Conservation (phyloP, 2,888 invertebrate genomes). For the Bhutanitis thaidina region DNA sequence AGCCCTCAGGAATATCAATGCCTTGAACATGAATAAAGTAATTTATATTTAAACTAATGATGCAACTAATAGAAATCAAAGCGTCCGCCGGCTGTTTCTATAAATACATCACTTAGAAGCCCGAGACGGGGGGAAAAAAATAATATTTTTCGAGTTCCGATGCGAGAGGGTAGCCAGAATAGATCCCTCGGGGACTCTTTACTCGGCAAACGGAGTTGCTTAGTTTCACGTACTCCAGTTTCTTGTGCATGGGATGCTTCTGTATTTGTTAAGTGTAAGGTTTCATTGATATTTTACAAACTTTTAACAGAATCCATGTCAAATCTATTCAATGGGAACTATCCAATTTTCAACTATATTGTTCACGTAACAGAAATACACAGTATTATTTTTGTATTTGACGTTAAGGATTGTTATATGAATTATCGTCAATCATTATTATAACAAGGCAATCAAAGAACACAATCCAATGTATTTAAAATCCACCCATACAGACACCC, state of each 20-base stretch:
- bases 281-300: slow-evolving; percentile 12
- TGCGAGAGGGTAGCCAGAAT: slow-evolving; percentile 59
- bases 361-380: too few relatives aligned
- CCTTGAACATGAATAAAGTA: background rate
- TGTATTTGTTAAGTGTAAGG: slow-evolving; percentile 16
- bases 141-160: slow-evolving; percentile 54
- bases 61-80: slow-evolving; percentile 46
- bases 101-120: slow-evolving; percentile 68
- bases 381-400: too few relatives aligned
- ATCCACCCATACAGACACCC: background rate
- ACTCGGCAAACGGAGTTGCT: slow-evolving; percentile 53
- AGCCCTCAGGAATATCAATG: background rate
- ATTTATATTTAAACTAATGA: slow-evolving; percentile 36
- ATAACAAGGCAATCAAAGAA: background rate
- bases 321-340: background rate
- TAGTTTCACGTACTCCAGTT: slow-evolving; percentile 49
- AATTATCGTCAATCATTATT: background rate
- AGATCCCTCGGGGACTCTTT: slow-evolving; percentile 74
- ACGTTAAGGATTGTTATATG: too few relatives aligned
- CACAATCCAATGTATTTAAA: background rate
- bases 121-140: slow-evolving; percentile 46
- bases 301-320: background rate
- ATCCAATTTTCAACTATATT: too few relatives aligned
- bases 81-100: slow-evolving; percentile 60
- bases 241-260: slow-evolving; percentile 23